phyloP scores from a whole-genome alignment of 2,797 vertebrate genomes.

The Anableps anableps region DNA sequence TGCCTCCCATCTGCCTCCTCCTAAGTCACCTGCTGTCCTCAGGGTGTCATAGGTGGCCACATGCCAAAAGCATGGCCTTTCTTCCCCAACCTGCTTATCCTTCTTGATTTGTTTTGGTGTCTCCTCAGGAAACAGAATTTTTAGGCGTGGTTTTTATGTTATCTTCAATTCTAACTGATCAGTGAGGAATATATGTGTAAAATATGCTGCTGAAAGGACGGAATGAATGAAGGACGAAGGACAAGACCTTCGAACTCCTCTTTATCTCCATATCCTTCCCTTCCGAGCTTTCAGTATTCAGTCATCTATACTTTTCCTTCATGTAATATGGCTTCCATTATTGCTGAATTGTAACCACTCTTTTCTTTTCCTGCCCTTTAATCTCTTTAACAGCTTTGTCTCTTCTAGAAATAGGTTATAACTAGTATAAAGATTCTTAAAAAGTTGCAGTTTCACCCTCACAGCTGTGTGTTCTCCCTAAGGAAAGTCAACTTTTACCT shows the following conservation, averaged over 20 bases:
- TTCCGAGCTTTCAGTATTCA: conserved; percentile 39
- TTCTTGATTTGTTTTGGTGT: conserved; percentile 1
- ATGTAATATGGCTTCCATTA: conserved; percentile 5
- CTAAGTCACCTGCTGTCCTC: conserved; percentile 63
- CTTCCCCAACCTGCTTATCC: conserved; percentile 6
- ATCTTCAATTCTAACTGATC: background rate
- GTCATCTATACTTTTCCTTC: conserved; percentile 30
- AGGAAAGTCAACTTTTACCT: background rate
- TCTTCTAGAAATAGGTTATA: background rate
- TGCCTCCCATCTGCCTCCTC: conserved; percentile 57
- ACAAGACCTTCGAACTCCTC: background rate
- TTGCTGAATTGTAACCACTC: conserved; percentile 7
- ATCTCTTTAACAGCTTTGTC: conserved; percentile 42
- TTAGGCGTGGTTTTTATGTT: conserved; percentile 18
- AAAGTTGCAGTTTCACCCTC: background rate
- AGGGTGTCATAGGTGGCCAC: conserved; percentile 42
- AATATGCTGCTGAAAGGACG: background rate
- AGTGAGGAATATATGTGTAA: background rate
- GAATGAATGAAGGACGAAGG: background rate
- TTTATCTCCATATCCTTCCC: conserved; percentile 30
- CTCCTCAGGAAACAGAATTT: conserved; percentile 1
- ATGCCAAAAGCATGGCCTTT: conserved; percentile 28
- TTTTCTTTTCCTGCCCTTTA: conserved; percentile 41
- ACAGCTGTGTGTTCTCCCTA: background rate
- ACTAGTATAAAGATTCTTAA: background rate